Evolutionary conservation across 2,113 vertebrate species (phyloP).

Genomic region (Tragelaphus strepsiceros): DNA sequence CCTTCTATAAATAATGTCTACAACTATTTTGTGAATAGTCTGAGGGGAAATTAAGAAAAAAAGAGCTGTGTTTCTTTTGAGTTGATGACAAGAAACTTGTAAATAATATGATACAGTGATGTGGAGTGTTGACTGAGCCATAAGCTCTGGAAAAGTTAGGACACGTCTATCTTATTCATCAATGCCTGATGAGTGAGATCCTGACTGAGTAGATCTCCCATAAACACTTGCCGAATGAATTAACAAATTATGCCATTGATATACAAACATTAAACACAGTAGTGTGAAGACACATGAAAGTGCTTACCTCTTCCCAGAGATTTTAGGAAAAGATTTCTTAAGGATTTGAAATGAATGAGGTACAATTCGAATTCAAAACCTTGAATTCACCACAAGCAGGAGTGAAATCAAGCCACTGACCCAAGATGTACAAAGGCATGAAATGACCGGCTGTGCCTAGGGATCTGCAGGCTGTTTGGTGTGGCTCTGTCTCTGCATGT

Average conservation of each 20-base stretch:
- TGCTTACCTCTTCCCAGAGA: background rate
- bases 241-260: background rate
- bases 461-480: background rate
- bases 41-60: background rate
- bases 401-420: background rate
- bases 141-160: background rate
- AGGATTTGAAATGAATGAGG: background rate
- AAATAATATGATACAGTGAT: background rate
- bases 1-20: background rate
- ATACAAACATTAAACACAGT: background rate
- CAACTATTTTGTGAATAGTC: background rate
- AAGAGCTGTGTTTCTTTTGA: background rate
- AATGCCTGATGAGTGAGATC: fast-evolving
- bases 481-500: background rate
- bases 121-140: background rate
- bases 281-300: background rate
- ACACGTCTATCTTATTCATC: background rate
- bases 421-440: background rate
- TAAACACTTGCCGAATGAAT: background rate
- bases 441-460: background rate
- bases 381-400: background rate
- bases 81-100: background rate
- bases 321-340: background rate
- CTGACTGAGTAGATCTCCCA: background rate
- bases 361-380: background rate